Percentiles rank a stretch among this genome's conserved stretches.
These are phyloP conservation scores for Spisula solida DNA, from an alignment of 2,888 invertebrate species.

Conservation along the genomic window DNA sequence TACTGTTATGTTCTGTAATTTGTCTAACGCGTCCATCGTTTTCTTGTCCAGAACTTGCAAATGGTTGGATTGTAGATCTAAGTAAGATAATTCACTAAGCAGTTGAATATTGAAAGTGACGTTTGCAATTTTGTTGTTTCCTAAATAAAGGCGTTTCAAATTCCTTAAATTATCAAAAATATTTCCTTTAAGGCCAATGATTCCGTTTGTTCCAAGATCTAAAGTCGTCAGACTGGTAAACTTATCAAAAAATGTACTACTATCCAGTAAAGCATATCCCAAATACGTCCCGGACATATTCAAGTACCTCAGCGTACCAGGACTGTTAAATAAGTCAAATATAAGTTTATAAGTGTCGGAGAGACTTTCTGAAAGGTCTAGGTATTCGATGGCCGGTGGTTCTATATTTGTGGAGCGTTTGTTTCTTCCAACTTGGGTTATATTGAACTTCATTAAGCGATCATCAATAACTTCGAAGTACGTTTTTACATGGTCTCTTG, in stretches of 20 bases:
- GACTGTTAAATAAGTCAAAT: not conserved
- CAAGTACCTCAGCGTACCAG: not conserved
- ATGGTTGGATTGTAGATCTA: conserved; percentile 30
- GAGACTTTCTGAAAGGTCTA: conserved; percentile 43
- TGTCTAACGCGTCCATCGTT: not conserved
- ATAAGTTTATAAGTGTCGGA: conserved; percentile 10
- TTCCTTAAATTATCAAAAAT: conserved; percentile 13
- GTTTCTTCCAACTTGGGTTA: not conserved
- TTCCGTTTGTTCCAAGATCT: conserved; percentile 34
- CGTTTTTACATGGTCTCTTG: not conserved
- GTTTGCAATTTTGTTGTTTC: conserved; percentile 23
- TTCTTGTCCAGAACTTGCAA: conserved; percentile 11
- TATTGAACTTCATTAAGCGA: not conserved
- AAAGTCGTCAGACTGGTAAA: not conserved
- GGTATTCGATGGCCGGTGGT: not conserved
- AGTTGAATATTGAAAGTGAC: not conserved
- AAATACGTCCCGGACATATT: conserved; percentile 40
- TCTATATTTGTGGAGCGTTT: not conserved
- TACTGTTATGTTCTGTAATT: conserved; percentile 9
- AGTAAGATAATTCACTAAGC: not conserved
- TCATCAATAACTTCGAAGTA: not conserved
- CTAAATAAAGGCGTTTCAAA: conserved; percentile 24
- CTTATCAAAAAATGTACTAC: not conserved
- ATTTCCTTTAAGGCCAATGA: not conserved
- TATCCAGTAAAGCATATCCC: conserved; percentile 34